These are phyloP conservation scores for Lagopus leucura DNA, from an alignment of 2,113 vertebrate species.

Conservation along the genomic window DNA sequence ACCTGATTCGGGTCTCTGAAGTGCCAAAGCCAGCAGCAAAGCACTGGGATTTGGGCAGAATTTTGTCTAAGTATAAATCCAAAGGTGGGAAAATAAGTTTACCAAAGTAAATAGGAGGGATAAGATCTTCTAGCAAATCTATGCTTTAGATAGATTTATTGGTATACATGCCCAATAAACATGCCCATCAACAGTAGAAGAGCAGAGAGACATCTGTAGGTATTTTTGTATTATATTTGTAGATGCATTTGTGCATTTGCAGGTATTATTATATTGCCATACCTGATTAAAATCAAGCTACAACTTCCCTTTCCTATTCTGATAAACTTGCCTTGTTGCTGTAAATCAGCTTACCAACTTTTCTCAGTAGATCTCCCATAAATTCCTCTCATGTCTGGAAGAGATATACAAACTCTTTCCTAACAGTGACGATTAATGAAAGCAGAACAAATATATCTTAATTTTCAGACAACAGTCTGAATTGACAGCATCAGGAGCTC, in stretches of 20 bases:
- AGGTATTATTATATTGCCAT: too few species aligned
- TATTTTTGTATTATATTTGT: too few species aligned
- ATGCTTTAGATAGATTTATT: not conserved
- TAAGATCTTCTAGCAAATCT: not conserved
- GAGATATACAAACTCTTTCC: not conserved
- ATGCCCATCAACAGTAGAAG: too few species aligned
- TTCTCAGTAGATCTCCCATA: not conserved
- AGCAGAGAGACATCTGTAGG: too few species aligned
- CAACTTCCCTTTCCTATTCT: not conserved
- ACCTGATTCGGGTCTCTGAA: not conserved
- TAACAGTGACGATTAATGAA: not conserved
- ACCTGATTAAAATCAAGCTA: not conserved
- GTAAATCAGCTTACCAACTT: not conserved
- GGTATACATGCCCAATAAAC: not conserved
- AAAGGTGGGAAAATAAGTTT: not conserved
- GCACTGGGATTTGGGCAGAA: not conserved
- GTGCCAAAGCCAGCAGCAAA: not conserved
- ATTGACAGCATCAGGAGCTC: not conserved
- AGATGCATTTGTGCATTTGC: too few species aligned
- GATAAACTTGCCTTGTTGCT: not conserved
- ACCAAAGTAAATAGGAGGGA: not conserved
- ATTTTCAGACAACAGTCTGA: not conserved
- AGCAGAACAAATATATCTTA: not conserved
- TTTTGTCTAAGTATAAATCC: not conserved
- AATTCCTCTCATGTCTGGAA: not conserved